Conservation (phyloP, 1,140 invertebrate species). For the Harpegnathos saltator region DNA sequence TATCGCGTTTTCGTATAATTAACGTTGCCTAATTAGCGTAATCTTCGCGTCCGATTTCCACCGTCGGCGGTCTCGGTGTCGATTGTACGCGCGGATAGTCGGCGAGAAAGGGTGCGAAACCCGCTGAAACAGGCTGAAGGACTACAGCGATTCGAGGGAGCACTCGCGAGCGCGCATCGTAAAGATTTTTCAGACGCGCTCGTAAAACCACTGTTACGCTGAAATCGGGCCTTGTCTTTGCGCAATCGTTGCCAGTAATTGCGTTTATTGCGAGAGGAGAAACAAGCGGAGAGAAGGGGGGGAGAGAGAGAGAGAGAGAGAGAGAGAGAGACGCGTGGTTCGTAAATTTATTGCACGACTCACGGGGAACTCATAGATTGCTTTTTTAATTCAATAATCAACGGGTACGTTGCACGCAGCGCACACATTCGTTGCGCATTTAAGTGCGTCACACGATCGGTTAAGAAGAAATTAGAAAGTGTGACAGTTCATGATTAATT, state of each 20-base stretch:
- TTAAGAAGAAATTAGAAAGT: too few relatives aligned
- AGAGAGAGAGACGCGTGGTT: too few relatives aligned
- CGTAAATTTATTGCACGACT: too few relatives aligned
- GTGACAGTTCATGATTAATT: too few relatives aligned
- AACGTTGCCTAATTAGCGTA: constrained; percentile 67
- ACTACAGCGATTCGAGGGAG: constrained; percentile 62
- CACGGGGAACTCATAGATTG: too few relatives aligned
- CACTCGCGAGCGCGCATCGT: constrained; percentile 7
- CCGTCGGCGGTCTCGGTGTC: background rate
- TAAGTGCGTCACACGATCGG: too few relatives aligned
- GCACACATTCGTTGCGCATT: too few relatives aligned
- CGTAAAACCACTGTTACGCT: background rate
- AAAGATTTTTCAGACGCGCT: constrained; percentile 10
- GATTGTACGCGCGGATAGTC: constrained; percentile 6
- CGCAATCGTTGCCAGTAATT: too few relatives aligned
- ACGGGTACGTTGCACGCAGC: too few relatives aligned
- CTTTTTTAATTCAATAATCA: background rate
- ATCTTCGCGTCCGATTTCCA: constrained; percentile 64
- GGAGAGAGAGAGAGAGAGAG: too few relatives aligned
- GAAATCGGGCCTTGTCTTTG: background rate
- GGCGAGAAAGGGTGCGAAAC: background rate
- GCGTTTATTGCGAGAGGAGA: too few relatives aligned
- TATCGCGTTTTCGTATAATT: constrained; percentile 55
- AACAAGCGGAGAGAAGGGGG: too few relatives aligned
- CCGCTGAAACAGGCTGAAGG: background rate